Evolutionary conservation across 2,888 invertebrate genomes (phyloP), one percentile per base, ranked within the genome.

Genomic region (Oscheius sp.): DNA sequence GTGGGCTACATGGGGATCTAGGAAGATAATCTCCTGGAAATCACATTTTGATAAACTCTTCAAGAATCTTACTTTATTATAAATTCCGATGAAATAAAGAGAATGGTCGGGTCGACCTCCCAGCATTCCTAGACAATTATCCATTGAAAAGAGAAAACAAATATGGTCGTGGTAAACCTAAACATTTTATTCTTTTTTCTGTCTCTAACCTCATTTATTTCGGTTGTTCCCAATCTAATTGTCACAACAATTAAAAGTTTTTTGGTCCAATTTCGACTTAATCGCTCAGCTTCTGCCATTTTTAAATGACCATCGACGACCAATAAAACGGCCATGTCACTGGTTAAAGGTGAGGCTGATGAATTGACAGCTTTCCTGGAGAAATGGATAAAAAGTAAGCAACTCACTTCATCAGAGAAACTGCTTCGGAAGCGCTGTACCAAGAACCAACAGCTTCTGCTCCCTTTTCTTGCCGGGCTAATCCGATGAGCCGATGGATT

Each of bases 1-100:
- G 88, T 95, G 95, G 86, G 94, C 94, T 84, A 93, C 93, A 88
- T 96, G 96, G 20, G 96, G 96, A 88, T 96, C 96, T 80, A 96
- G 89, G 86, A 94, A 93, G 82, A 96, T 93, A 70, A 95, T 88
- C 88, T 93, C 92, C 86, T 83, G 58, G 63, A 75, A 79, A 45
- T 3, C 29, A 23, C n/a, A n/a, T n/a, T n/a, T n/a, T n/a, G n/a
- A n/a, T n/a, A n/a, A n/a, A n/a, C n/a, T n/a, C n/a, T n/a, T n/a
- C n/a, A n/a, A n/a, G n/a, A n/a, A n/a, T n/a, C n/a, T n/a, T 42
- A 83, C 82, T 58, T 80, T 64, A 27, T 72, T 91, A 90, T 95
- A 95, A 87, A 92, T 94, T 55, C 95, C 96, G 74, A 95, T 91
- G 89, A 96, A 95, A 88, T 94, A 96, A 37, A 95, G 89, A 17